These are phyloP conservation scores for Cinclus cinclus DNA, from an alignment of 2,113 vertebrate species.

Conservation along the genomic window DNA sequence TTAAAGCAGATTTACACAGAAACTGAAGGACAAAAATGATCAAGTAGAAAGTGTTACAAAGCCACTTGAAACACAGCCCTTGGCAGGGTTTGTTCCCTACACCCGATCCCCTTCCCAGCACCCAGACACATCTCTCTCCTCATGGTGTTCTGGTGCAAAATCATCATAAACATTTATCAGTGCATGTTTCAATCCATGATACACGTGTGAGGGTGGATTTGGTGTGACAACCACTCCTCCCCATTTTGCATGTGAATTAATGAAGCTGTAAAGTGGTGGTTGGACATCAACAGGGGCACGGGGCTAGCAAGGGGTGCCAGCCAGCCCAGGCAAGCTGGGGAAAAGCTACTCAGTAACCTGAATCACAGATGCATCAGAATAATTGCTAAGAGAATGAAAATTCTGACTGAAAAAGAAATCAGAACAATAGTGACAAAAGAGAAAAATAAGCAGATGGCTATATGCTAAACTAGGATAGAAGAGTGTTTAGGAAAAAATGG, in stretches of 20 bases:
- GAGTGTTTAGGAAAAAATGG: background rate
- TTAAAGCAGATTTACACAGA: background rate
- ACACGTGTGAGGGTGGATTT: background rate
- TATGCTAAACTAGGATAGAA: background rate
- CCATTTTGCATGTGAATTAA: background rate
- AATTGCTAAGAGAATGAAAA: background rate
- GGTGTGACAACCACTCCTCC: background rate
- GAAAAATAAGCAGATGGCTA: background rate
- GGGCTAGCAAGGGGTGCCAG: background rate
- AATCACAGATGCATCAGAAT: background rate
- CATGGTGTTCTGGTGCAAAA: background rate
- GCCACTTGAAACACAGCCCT: background rate
- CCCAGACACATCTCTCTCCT: background rate
- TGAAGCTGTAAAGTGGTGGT: background rate
- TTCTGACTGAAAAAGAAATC: background rate
- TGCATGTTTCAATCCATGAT: background rate
- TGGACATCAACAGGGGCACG: fast-evolving
- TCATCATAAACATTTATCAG: background rate
- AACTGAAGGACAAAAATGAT: background rate
- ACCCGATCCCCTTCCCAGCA: background rate
- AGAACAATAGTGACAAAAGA: background rate
- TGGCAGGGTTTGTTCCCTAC: background rate
- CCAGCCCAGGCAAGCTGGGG: background rate
- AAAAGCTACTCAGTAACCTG: background rate
- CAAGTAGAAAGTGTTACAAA: background rate